Base-by-base conservation (phyloP, 92 coral and sea anemone species). In the Zoanthus solanderi region DNA sequence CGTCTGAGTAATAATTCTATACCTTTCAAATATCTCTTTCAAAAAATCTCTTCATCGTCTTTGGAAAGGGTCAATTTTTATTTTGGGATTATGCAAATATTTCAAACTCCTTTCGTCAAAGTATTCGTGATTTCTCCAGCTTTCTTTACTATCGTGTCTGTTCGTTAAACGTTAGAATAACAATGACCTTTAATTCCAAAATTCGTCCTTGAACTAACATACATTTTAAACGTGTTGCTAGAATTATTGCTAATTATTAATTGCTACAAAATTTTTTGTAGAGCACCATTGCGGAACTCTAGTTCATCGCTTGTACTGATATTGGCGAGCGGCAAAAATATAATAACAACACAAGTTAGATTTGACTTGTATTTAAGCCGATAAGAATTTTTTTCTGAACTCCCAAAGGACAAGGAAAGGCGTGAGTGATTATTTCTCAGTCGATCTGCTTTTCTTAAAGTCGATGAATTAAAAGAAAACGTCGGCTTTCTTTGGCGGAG, bases 401-500 rank as follows among this genome's bases (percentile, higher is more conserved):
- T 81, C 85, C 75, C 75, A 65, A 44, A 52, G 85, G 65, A 8
- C 6, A 80, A 66, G 18, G 1, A n/a, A 17, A 66, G 85, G 85
- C 48, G 63, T 67, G 58, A 81, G 28, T 37, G 57, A 29, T 46
- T 58, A 6, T 37, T 45, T 67, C 44, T 42, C 75, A n/a, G 65
- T 42, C 47, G 61, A 17, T 80, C 10, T 80, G 74, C 7, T 32
- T 58, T 81, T n/a, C 7, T 37, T 9, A 23, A 10, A 44, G 54
- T 44, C 10, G 29, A 66, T 47, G 42, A 46, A 11, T 53, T n/a
- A 23, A 66, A 81, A 63, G 10, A 30, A 63, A 45, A 28, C 65
- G 23, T 3, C 61, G 13, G 57, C 9, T 37, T 17, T 31, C 46
- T 17, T 12, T 15, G 13, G 8, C 1, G 75, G 14, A 28, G 28